Conservation (phyloP, 2,113 vertebrate species). For the Clarias macrocephalus region DNA sequence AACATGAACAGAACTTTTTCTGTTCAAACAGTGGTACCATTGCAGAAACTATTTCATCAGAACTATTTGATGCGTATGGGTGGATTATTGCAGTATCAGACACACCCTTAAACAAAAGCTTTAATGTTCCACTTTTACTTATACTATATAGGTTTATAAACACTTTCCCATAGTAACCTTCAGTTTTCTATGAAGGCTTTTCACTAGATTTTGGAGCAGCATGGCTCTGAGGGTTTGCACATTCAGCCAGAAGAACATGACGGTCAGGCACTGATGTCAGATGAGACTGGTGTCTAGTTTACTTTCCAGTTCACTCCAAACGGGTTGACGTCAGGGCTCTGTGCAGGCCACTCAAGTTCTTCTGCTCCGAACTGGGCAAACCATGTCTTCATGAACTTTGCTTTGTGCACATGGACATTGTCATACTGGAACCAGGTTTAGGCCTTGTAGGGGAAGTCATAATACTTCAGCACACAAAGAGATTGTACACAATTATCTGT, state of each 20-base stretch:
- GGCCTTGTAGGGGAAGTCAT: background rate
- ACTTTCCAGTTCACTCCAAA: background rate
- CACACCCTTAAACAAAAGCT: background rate
- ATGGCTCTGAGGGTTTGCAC: background rate
- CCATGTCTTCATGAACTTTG: background rate
- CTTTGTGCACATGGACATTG: background rate
- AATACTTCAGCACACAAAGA: background rate
- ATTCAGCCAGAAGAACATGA: background rate
- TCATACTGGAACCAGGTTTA: background rate
- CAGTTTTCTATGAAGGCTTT: background rate
- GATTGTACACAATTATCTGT: background rate
- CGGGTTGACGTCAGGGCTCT: background rate
- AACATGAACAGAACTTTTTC: too few species aligned
- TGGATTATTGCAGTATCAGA: too few species aligned
- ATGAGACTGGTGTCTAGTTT: background rate
- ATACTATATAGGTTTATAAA: background rate
- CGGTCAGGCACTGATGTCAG: background rate
- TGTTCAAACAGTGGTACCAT: too few species aligned
- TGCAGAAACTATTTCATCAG: too few species aligned
- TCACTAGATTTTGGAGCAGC: background rate
- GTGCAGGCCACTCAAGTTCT: background rate
- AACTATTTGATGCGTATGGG: too few species aligned
- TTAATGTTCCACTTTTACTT: background rate
- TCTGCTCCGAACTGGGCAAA: background rate
- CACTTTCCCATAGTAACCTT: background rate